Percentiles rank a stretch among this genome's conserved stretches.
phyloP scores from a whole-genome alignment of 1,140 invertebrate species.

The Drosophila sproati region DNA sequence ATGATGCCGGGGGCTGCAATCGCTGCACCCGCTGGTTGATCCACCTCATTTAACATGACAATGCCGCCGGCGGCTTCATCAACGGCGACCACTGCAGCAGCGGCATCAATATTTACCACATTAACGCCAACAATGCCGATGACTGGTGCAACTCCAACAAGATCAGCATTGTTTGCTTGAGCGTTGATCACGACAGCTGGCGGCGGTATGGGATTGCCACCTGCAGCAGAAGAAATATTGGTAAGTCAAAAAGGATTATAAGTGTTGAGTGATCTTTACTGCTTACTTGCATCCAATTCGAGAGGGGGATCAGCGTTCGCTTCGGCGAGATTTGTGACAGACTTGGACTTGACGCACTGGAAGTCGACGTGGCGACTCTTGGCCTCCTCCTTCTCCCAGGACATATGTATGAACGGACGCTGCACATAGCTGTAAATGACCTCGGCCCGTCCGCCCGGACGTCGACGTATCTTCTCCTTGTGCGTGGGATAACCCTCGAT shows the following conservation, averaged over 20 bases:
- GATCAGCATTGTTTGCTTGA: constrained; percentile 58
- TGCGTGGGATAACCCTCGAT: constrained; percentile 99
- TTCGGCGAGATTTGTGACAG: constrained; percentile 96
- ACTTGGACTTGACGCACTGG: constrained; percentile 97
- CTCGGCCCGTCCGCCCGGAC: constrained; percentile 95
- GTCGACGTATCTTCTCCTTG: constrained; percentile 97
- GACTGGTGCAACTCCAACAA: constrained; percentile 35
- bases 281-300: constrained; percentile 87
- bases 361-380: constrained; percentile 99
- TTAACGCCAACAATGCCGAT: constrained; percentile 38
- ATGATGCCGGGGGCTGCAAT: constrained; percentile 40
- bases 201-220: constrained; percentile 86
- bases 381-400: constrained; percentile 99
- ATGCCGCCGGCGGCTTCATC: constrained; percentile 77
- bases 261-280: neutral
- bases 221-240: constrained; percentile 34
- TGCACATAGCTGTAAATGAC: constrained; percentile 99
- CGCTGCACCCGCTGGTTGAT: constrained; percentile 62
- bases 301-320: constrained; percentile 94
- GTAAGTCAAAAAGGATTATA: neutral
- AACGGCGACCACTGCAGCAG: constrained; percentile 64
- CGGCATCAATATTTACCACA: constrained; percentile 35
- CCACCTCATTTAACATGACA: constrained; percentile 68
- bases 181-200: constrained; percentile 61
- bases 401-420: constrained; percentile 99